Evolutionary conservation across 2,888 invertebrate genomes (phyloP).

Genomic region (Elegia similella): DNA sequence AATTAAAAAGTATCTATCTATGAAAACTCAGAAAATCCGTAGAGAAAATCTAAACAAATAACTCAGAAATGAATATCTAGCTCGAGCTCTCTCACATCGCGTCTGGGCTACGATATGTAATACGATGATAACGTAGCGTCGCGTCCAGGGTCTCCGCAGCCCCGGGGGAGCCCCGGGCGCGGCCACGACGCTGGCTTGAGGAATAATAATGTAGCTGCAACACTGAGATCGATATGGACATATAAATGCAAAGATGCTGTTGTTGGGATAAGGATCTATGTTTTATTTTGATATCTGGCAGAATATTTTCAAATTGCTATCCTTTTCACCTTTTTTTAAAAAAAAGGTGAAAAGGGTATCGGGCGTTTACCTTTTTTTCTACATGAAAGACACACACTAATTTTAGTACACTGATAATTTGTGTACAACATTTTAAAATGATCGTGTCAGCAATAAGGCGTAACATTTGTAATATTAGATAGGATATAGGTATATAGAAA

Average conservation of each 20-base stretch:
- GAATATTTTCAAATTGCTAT: constrained; percentile 7
- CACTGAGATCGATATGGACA: constrained; percentile 5
- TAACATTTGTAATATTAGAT: too few species aligned
- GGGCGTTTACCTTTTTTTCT: too few species aligned
- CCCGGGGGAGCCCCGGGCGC: constrained; percentile 8
- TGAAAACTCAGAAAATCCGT: too few species aligned
- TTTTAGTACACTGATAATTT: too few species aligned
- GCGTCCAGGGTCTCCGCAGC: constrained; percentile 2
- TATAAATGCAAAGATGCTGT: constrained; percentile 8
- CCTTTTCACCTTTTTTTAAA: too few species aligned
- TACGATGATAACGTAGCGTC: constrained; percentile 14
- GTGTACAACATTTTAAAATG: too few species aligned
- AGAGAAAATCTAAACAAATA: too few species aligned
- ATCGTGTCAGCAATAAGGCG: too few species aligned
- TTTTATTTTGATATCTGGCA: not conserved
- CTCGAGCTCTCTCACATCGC: constrained; percentile 17
- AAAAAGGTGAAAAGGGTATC: too few species aligned
- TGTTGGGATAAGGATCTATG: not conserved
- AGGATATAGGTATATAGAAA: too few species aligned
- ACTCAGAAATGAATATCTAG: not conserved
- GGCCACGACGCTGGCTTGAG: constrained; percentile 6
- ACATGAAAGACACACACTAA: too few species aligned
- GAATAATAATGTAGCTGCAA: constrained; percentile 16
- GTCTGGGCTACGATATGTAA: constrained; percentile 14
- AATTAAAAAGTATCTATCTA: too few species aligned